phyloP scores from a whole-genome alignment of 2,888 invertebrate genomes.

The Drosophila lutescens region DNA sequence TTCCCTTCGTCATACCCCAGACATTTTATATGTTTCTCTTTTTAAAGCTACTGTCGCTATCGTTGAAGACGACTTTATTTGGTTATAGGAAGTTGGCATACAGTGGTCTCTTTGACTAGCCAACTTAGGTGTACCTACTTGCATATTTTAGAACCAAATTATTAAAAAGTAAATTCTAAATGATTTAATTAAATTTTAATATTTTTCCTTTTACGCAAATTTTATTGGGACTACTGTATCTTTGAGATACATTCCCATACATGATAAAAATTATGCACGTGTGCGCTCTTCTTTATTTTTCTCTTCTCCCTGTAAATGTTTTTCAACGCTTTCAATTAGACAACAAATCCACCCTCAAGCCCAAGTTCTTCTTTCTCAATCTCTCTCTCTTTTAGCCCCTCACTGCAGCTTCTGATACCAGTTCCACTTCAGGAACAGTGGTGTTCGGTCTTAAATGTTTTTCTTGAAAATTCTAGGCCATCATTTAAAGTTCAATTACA shows the following conservation, averaged over 20 bases:
- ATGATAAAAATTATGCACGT: conserved; percentile 33
- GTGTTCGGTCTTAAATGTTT: not conserved
- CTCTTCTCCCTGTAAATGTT: conserved; percentile 9
- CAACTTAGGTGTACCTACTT: not conserved
- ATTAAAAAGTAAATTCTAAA: too few species aligned
- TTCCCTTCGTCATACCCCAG: conserved; percentile 15
- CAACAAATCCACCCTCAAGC: conserved; percentile 54
- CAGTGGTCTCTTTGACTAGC: not conserved
- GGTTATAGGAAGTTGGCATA: conserved; percentile 6
- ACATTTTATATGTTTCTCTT: conserved; percentile 1
- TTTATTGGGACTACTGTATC: not conserved
- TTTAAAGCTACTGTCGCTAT: conserved; percentile 27
- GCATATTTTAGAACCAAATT: too few species aligned
- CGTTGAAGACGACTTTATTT: conserved; percentile 15
- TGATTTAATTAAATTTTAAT: too few species aligned
- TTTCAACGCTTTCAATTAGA: conserved; percentile 43
- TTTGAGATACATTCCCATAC: conserved; percentile 56
- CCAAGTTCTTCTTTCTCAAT: conserved; percentile 3
- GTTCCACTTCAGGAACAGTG: conserved; percentile 29
- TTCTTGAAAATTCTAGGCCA: too few species aligned
- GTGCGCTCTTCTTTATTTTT: conserved; percentile 17
- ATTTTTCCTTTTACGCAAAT: not conserved
- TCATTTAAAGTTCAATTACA: not conserved
- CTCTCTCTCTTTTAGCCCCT: not conserved
- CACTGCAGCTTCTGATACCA: not conserved